Conservation (phyloP, 2,888 invertebrate genomes). For the Eupithecia subumbrata region DNA sequence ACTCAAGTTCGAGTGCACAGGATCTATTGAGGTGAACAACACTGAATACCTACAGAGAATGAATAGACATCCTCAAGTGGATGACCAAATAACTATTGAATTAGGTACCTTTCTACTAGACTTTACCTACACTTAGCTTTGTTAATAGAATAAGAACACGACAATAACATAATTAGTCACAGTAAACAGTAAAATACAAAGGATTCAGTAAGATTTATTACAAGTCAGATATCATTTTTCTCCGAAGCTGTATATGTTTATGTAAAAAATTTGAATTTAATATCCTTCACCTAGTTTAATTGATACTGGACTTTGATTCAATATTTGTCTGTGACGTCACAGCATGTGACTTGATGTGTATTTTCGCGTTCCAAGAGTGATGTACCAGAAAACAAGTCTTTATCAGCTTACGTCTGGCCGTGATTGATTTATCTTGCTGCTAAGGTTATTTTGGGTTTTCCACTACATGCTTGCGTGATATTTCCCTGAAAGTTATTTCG, state of each 20-base stretch:
- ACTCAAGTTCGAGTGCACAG: conserved; percentile 21
- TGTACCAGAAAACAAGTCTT: conserved; percentile 60
- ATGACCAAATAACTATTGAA: conserved; percentile 30
- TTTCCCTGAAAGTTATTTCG: conserved; percentile 32
- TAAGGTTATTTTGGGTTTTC: conserved; percentile 55
- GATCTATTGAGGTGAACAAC: conserved; percentile 37
- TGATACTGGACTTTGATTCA: conserved; percentile 53
- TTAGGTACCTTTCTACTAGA: conserved; percentile 27
- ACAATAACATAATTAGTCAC: conserved; percentile 35
- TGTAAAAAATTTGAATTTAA: conserved; percentile 35
- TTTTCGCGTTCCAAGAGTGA: conserved; percentile 58
- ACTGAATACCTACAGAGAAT: conserved; percentile 28
- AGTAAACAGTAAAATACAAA: conserved; percentile 3
- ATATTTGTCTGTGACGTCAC: conserved; percentile 64
- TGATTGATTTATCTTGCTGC: conserved; percentile 78
- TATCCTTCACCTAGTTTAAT: conserved; percentile 59
- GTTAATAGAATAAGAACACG: conserved; percentile 22
- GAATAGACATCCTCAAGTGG: conserved; percentile 36
- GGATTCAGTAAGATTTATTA: conserved; percentile 16
- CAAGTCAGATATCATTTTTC: conserved; percentile 34
- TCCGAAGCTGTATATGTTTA: conserved; percentile 34
- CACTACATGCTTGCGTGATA: conserved; percentile 42
- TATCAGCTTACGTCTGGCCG: conserved; percentile 63
- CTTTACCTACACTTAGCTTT: conserved; percentile 29
- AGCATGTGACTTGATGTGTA: conserved; percentile 66